phyloP scores from a whole-genome alignment of 2,113 vertebrate genomes.

The Thamnophis sirtalis region DNA sequence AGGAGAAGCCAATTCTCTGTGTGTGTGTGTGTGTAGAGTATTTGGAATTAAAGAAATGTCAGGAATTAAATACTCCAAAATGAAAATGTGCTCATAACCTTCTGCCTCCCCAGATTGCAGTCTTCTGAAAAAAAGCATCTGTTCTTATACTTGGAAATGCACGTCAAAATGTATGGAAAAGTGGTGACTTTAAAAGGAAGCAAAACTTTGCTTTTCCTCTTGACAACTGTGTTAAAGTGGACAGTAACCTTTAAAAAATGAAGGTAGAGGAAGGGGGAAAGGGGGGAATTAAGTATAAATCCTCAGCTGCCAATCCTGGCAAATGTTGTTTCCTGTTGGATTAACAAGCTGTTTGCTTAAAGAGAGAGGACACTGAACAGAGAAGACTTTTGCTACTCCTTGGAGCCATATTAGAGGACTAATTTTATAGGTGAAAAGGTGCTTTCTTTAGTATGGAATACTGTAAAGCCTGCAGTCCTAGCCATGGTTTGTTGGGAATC shows the following conservation, averaged over 20 bases:
- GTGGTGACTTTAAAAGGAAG: conserved; percentile 11
- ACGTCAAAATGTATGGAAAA: conserved; percentile 48
- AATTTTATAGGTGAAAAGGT: conserved; percentile 47
- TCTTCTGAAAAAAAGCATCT: conserved; percentile 31
- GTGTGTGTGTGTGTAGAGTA: neutral
- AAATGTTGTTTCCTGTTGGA: conserved; percentile 72
- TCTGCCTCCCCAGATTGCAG: conserved; percentile 45
- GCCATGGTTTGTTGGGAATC: neutral
- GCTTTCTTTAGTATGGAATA: conserved; percentile 36
- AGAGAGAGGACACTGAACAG: conserved; percentile 41
- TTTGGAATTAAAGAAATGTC: conserved; percentile 36
- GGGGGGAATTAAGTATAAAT: conserved; percentile 67
- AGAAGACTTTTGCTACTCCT: conserved; percentile 54
- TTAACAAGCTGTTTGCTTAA: conserved; percentile 60
- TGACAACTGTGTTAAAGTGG: conserved; percentile 62
- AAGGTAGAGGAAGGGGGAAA: neutral
- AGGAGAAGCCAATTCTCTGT: neutral
- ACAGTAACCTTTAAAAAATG: conserved; percentile 54
- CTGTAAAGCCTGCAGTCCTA: conserved; percentile 24
- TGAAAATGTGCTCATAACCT: conserved; percentile 38
- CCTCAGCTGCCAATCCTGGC: conserved; percentile 72
- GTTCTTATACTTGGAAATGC: conserved; percentile 37
- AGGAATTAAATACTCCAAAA: conserved; percentile 26
- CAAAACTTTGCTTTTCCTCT: conserved; percentile 45
- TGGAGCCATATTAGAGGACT: conserved; percentile 49